Evolutionary conservation across 2,113 vertebrate genomes (phyloP).

Genomic region (Prolemur simus): DNA sequence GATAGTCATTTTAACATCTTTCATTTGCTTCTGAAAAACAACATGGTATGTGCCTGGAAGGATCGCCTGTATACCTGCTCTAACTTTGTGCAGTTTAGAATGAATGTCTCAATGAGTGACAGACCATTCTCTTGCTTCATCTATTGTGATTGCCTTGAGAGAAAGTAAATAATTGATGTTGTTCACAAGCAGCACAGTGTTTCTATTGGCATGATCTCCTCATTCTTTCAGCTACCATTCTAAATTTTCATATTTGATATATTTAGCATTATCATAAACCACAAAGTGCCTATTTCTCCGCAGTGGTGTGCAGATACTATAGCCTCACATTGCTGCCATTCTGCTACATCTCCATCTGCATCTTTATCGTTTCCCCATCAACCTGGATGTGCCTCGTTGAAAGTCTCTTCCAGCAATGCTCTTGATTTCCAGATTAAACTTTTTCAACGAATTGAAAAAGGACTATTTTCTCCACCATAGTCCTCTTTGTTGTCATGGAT

Average conservation of each 20-base stretch:
- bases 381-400: neutral
- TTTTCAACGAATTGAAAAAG: neutral
- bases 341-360: neutral
- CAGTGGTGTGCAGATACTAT: neutral
- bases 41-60: neutral
- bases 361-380: neutral
- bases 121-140: neutral
- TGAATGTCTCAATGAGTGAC: neutral
- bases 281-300: neutral
- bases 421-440: neutral
- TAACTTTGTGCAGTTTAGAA: neutral
- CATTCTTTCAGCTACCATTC: neutral
- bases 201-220: neutral
- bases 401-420: neutral
- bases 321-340: neutral
- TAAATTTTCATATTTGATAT: neutral
- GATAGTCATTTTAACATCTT: neutral
- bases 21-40: neutral
- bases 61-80: neutral
- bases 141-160: neutral
- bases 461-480: neutral
- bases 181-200: neutral
- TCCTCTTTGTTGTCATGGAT: neutral
- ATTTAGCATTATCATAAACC: neutral
- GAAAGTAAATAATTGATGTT: neutral